Conservation (phyloP, 2,797 vertebrate genomes). For the Prunella strophiata region DNA sequence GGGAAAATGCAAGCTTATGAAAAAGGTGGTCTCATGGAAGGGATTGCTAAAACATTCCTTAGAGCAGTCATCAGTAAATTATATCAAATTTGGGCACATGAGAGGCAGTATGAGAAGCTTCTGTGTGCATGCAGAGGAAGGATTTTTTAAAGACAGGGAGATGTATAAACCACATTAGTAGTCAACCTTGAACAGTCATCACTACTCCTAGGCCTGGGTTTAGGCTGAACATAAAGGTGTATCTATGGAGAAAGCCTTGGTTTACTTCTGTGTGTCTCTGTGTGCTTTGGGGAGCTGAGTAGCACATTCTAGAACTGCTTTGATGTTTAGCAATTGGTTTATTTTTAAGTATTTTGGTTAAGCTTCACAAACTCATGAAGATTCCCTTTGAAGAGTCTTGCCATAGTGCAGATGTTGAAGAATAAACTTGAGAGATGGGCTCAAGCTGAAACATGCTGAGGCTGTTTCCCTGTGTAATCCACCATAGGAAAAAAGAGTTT, state of each 20-base stretch:
- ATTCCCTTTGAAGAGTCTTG: not conserved
- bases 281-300: not conserved
- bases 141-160: not conserved
- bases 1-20: not conserved
- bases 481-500: not conserved
- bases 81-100: not conserved
- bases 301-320: not conserved
- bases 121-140: not conserved
- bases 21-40: not conserved
- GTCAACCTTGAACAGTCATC: not conserved
- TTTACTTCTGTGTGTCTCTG: not conserved
- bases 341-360: not conserved
- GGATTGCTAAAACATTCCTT: not conserved
- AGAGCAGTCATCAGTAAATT: not conserved
- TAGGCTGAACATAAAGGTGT: not conserved
- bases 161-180: not conserved
- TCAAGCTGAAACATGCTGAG: not conserved
- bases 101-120: not conserved
- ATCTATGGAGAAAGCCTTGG: not conserved
- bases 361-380: not conserved
- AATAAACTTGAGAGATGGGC: not conserved
- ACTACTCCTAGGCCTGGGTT: not conserved
- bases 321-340: not conserved
- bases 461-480: not conserved
- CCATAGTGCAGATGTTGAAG: not conserved